Base-by-base conservation (phyloP, 1,140 invertebrate species). In the Leptoteleia sp. region DNA sequence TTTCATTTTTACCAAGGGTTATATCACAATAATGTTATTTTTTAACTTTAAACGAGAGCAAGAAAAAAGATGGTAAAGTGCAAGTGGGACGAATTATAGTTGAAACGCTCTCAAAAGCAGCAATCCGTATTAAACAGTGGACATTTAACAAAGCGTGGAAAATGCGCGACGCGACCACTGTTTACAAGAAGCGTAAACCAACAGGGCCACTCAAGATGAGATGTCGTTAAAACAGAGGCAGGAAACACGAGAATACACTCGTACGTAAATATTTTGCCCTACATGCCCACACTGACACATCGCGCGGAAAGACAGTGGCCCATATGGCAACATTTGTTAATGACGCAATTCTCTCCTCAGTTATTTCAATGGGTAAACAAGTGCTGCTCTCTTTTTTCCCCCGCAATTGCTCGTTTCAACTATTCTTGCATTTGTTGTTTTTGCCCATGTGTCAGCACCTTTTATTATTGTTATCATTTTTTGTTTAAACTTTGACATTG, bases 151-250 rank as follows among this genome's bases (percentile, higher is more conserved):
- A 80, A 82, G 73, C 75, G 45, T 78, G 57, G 73, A 61, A 81
- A 80, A 61, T 75, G 42, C 27, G 25, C 42, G 61, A 17, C 68
- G 76, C 38, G 52, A 83, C 79, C 80, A 76, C 50, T 85, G 85
- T 89, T 89, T 87, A 87, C 42, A 76, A 54, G 61, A 52, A 48
- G 59, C 19, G 76, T 88, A 87, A 88, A 86, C 85, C 61, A 31
- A 59, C 59, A 78, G 64, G 85, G 82, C 83, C 84, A 88, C 87
- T 88, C 87, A 87, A 72, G 64, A 57, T 31, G 43, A 84, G 83
- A 87, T 88, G 86, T 87, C 86, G 84, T 89, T 87, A 87, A 87
- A 87, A 87, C 86, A 87, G 72, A 85, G 82, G 82, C 87, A 89
- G 87, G 87, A 88, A 88, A 87, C 82, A 81, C 86, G 81, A 82